Evolutionary conservation across 2,888 invertebrate genomes (phyloP).

Genomic region (Ectemnius cavifrons): DNA sequence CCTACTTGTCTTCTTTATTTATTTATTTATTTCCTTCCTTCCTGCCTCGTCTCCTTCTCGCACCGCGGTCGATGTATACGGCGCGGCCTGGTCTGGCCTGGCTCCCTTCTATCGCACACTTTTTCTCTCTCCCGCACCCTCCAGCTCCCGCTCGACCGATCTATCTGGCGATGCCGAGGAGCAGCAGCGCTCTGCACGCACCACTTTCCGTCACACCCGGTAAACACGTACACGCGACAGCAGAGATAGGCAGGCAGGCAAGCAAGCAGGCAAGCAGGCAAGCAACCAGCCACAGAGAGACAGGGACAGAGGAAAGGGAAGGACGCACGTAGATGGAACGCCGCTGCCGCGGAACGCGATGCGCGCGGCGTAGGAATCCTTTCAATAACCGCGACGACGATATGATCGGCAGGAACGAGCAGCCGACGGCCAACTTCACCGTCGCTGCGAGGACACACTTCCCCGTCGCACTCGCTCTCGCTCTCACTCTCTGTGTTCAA

Average conservation of each 20-base stretch:
- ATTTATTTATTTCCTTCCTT: background rate
- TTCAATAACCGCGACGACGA: background rate
- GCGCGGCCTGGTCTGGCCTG: no score
- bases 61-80: no score
- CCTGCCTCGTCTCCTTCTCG: constrained; percentile 2
- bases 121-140: constrained; percentile 6
- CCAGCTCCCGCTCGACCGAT: constrained; percentile 12
- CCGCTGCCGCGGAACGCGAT: constrained; percentile 12
- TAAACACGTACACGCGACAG: constrained; percentile 35
- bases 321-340: constrained; percentile 6
- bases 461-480: background rate
- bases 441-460: background rate
- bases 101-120: background rate
- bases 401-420: background rate
- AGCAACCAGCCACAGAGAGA: constrained; percentile 18
- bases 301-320: constrained; percentile 10
- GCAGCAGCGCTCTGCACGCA: constrained; percentile 12
- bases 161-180: constrained; percentile 6
- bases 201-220: constrained; percentile 46
- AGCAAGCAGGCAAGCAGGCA: constrained; percentile 12
- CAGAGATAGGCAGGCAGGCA: constrained; percentile 14
- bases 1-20: background rate
- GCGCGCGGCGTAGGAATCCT: constrained; percentile 29
- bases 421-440: background rate
- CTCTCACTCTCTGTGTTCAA: background rate